Percentiles rank a stretch among this genome's conserved stretches.
These are phyloP conservation scores for Acronicta aceris DNA, from an alignment of 2,888 invertebrate genomes.

Conservation along the genomic window DNA sequence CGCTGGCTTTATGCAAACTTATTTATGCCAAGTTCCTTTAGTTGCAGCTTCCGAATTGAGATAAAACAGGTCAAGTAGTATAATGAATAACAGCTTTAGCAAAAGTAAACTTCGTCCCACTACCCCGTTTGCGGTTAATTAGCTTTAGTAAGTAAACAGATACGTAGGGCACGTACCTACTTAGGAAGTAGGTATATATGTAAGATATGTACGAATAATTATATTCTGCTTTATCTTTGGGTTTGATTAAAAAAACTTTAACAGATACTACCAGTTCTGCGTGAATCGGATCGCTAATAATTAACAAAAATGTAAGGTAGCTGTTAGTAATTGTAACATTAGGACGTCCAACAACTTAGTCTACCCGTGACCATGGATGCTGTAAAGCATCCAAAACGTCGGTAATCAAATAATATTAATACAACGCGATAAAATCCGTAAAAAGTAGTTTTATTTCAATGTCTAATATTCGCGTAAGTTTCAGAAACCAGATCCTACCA, in stretches of 20 bases:
- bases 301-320: too few species aligned
- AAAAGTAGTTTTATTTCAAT: too few species aligned
- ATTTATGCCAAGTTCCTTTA: constrained; percentile 67
- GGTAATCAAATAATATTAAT: too few species aligned
- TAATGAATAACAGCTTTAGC: constrained; percentile 76
- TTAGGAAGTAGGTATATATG: constrained; percentile 8
- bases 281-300: too few species aligned
- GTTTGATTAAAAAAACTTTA: not conserved
- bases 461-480: too few species aligned
- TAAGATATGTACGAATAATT: constrained; percentile 13
- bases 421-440: too few species aligned
- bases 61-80: constrained; percentile 82
- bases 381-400: too few species aligned
- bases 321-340: too few species aligned
- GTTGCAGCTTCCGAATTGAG: constrained; percentile 74
- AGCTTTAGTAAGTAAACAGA: constrained; percentile 55
- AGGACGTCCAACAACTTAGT: too few species aligned
- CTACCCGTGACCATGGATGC: too few species aligned
- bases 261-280: too few species aligned
- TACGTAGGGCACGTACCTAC: constrained; percentile 25
- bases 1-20: constrained; percentile 70
- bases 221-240: constrained; percentile 6
- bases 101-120: constrained; percentile 69
- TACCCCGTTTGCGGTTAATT: constrained; percentile 70
- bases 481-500: too few species aligned